phyloP scores from a whole-genome alignment of 2,888 invertebrate species.

The Megastigmus dorsalis region DNA sequence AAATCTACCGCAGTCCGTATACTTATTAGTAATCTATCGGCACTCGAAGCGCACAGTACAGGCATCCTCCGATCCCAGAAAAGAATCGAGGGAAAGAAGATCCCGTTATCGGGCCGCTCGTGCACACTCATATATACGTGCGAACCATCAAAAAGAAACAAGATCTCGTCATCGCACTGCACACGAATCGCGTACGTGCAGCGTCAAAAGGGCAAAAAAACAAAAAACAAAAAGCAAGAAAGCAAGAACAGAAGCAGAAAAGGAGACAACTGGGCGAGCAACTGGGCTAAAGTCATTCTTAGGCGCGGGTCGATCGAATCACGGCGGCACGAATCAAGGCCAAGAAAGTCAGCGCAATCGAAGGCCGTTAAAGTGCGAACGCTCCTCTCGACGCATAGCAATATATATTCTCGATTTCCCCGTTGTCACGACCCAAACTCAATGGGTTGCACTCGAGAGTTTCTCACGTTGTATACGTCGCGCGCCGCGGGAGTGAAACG shows the following conservation, averaged over 20 bases:
- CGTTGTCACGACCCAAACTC: too few relatives aligned
- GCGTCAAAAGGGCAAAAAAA: too few relatives aligned
- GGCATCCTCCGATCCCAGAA: neutral
- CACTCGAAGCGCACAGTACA: neutral
- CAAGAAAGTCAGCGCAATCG: neutral
- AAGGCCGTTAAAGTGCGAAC: neutral
- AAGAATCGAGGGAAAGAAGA: neutral
- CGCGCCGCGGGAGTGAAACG: too few relatives aligned
- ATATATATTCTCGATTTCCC: too few relatives aligned
- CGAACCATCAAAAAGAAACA: neutral
- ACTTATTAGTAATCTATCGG: neutral
- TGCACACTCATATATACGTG: slow-evolving; percentile 1
- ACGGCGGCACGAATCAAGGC: neutral
- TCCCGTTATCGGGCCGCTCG: neutral
- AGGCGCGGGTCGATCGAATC: neutral
- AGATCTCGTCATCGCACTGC: neutral
- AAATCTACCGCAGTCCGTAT: too few relatives aligned
- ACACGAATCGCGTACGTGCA: neutral
- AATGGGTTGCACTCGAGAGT: too few relatives aligned
- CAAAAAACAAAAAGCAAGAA: too few relatives aligned
- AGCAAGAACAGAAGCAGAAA: too few relatives aligned
- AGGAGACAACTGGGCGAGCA: too few relatives aligned
- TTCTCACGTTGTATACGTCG: too few relatives aligned
- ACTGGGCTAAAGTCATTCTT: slow-evolving; percentile 2
- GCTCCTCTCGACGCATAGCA: too few relatives aligned